These are phyloP conservation scores for Setipinna tenuifilis DNA, from an alignment of 2,797 vertebrate species.

Conservation along the genomic window DNA sequence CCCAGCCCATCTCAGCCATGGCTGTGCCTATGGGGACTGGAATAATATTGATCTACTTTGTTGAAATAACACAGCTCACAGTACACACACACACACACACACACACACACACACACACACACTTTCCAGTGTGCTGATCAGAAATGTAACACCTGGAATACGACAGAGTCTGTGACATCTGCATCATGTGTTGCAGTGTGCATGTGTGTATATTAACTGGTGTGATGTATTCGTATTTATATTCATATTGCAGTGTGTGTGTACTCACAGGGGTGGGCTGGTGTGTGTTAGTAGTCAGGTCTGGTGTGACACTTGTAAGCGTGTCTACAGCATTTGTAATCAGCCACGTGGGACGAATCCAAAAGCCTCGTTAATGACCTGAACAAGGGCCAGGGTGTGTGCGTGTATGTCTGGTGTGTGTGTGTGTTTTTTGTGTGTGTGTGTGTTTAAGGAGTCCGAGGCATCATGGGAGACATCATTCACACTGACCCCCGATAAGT, in stretches of 20 bases:
- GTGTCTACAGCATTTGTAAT: constrained; percentile 1
- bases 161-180: background rate
- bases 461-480: constrained; percentile 39
- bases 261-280: background rate
- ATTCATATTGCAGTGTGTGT: background rate
- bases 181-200: background rate
- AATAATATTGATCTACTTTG: background rate
- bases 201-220: background rate
- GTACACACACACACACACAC: background rate
- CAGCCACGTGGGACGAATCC: background rate
- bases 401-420: background rate
- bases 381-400: background rate
- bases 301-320: background rate
- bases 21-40: too few relatives aligned
- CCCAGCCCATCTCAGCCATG: too few relatives aligned
- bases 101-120: constrained; percentile 4
- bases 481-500: constrained; percentile 29
- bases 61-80: background rate
- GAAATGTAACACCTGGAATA: background rate
- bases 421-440: background rate
- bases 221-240: background rate
- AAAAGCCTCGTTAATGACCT: too few relatives aligned
- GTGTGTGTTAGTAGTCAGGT: background rate
- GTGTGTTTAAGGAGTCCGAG: background rate
- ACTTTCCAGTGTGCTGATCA: background rate